Evolutionary conservation across 2,113 vertebrate genomes (phyloP).

Genomic region (Chunga burmeisteri): DNA sequence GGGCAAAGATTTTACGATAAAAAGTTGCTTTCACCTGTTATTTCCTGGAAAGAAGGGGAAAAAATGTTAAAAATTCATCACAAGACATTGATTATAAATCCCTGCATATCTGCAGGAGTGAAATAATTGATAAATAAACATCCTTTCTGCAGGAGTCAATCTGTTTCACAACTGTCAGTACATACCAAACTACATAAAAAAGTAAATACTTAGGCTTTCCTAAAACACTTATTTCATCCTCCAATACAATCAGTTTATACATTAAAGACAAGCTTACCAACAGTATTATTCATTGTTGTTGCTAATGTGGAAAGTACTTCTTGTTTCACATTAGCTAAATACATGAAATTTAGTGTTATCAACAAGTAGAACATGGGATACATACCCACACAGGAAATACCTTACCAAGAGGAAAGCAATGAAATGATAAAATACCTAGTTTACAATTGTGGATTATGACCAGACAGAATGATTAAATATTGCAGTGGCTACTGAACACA

Average conservation of each 20-base stretch:
- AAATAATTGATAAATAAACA: neutral
- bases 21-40: neutral
- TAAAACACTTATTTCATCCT: neutral
- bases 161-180: neutral
- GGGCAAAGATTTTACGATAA: neutral
- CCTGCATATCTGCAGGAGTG: neutral
- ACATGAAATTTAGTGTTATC: neutral
- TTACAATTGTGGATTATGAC: neutral
- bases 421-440: neutral
- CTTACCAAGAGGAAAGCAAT: neutral
- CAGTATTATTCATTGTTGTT: neutral
- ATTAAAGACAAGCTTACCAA: neutral
- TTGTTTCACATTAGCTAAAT: neutral
- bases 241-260: neutral
- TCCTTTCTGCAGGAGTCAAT: neutral
- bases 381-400: neutral
- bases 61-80: neutral
- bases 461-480: neutral
- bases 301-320: neutral
- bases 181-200: neutral
- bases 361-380: neutral
- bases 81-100: neutral
- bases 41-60: neutral
- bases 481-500: neutral
- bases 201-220: neutral